Conservation (phyloP, 2,113 vertebrate species). For the Pterocles orientalis region DNA sequence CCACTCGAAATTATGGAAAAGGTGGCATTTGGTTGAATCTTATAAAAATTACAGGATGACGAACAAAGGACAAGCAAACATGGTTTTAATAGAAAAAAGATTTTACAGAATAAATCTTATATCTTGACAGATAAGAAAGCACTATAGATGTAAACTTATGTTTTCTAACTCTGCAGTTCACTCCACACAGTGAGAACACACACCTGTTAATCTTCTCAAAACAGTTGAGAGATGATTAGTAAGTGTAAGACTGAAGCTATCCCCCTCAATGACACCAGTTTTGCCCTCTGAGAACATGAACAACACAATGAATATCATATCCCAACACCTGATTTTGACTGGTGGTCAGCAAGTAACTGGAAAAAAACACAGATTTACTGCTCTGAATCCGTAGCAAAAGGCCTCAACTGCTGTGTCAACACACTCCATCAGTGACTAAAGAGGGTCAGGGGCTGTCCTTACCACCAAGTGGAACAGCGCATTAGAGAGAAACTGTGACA, state of each 20-base stretch:
- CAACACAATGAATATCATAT: background rate
- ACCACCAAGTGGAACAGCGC: background rate
- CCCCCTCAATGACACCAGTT: background rate
- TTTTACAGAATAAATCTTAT: background rate
- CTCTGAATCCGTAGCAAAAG: background rate
- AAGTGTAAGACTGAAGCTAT: background rate
- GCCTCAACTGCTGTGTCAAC: background rate
- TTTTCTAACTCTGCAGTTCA: background rate
- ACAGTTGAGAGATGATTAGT: background rate
- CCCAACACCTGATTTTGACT: background rate
- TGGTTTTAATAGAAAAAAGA: background rate
- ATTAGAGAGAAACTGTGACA: background rate
- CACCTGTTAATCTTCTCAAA: background rate
- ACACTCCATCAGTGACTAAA: background rate
- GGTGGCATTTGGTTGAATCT: background rate
- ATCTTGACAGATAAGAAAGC: background rate
- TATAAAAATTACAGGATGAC: background rate
- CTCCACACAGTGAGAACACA: background rate
- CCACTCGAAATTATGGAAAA: background rate
- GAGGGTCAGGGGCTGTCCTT: background rate
- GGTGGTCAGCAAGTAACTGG: background rate
- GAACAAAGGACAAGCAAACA: background rate
- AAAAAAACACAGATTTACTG: background rate
- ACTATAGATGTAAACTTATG: background rate
- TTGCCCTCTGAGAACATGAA: background rate